Base-by-base conservation (phyloP, 2,888 invertebrate genomes). In the Monochamus alternatus region DNA sequence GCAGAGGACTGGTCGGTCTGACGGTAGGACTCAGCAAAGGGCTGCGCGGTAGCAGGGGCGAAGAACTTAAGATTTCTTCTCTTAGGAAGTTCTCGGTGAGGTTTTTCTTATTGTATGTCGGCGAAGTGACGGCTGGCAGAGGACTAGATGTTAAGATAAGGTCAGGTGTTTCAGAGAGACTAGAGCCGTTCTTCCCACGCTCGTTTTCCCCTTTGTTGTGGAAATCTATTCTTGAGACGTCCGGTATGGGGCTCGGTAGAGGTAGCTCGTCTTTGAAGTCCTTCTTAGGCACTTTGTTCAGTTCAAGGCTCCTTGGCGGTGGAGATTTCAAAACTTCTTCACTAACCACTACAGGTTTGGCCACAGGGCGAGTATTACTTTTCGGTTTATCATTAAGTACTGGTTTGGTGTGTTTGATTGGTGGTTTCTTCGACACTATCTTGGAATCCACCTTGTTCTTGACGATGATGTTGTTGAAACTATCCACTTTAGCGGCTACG, bases 401-500 rank as follows among this genome's bases (percentile, higher is more conserved):
- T 51, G 89, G 90, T 82, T 92, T 60, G 91, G 90, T 91, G 58
- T 89, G 87, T 81, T 87, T 87, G 22, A 89, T 83, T 9, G 88
- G 84, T 77, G 90, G 90, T 77, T 88, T 87, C 77, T 89, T 89
- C 51, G 73, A 52, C 62, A 78, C 78, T 55, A 81, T 78, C 74
- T 84, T 84, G 2, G 83, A 79, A 58, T 83, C 81, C 3, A 77
- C 78, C 84, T 91, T 91, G 65, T 89, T 88, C 71, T 91, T 91
- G 78, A 91, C 91, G 62, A 93, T 92, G 74, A 93, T 93, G 63
- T 90, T 92, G 83, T 92, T 93, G 85, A 92, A 93, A 62, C 90
- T 91, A 14, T 92, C 93, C 5, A 93, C 92, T 86, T 93, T 93
- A 55, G 90, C 92, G 12, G 93, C 93, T 2, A 93, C 93, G 58